Percentiles rank a stretch among this genome's conserved stretches.
Conservation (phyloP, 2,113 vertebrate species). For the Drymodes brunneopygia region DNA sequence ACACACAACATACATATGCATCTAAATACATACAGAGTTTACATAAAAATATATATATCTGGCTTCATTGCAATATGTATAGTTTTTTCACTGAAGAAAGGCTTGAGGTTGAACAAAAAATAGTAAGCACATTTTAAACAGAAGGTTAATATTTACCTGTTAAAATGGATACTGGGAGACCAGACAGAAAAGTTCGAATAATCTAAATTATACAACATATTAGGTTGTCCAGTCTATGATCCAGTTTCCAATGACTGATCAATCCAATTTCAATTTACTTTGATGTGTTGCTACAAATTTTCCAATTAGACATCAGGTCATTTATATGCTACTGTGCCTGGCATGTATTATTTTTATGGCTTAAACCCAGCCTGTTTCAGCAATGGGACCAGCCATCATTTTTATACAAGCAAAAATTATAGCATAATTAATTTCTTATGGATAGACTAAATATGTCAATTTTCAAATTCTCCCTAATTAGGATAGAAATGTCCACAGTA, state of each 20-base stretch:
- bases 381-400: background rate
- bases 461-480: background rate
- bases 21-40: constrained; percentile 20
- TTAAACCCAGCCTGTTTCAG: background rate
- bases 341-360: background rate
- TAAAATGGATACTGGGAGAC: constrained; percentile 1
- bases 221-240: background rate
- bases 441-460: background rate
- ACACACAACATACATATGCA: constrained; percentile 4
- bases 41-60: constrained; percentile 30
- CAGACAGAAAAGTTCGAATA: background rate
- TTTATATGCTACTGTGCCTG: background rate
- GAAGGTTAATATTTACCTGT: background rate
- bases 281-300: background rate
- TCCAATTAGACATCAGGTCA: background rate
- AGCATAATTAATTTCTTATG: background rate
- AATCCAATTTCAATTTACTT: constrained; percentile 9
- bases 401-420: background rate
- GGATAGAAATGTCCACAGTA: background rate
- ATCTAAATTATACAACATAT: constrained; percentile 12
- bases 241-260: background rate
- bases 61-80: constrained; percentile 5
- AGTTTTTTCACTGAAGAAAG: constrained; percentile 39
- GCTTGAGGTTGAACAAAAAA: background rate
- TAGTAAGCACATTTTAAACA: background rate